Conservation (phyloP, 2,888 invertebrate genomes). For the Merodon equestris region DNA sequence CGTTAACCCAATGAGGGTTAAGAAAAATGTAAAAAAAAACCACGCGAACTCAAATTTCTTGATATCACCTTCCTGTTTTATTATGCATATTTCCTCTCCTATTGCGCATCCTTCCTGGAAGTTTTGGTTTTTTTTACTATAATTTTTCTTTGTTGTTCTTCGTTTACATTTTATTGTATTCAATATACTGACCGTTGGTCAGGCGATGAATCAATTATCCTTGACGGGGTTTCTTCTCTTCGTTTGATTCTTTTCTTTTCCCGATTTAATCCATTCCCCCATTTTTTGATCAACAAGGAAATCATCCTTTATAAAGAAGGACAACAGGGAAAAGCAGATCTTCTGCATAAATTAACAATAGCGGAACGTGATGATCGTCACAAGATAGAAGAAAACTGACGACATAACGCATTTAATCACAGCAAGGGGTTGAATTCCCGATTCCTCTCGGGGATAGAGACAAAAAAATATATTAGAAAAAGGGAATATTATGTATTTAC, state of each 20-base stretch:
- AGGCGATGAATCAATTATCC: conserved; percentile 72
- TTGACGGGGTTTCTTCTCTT: conserved; percentile 50
- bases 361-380: conserved; percentile 63
- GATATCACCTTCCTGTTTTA: conserved; percentile 60
- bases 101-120: conserved; percentile 65
- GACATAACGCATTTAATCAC: conserved; percentile 52
- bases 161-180: conserved; percentile 34
- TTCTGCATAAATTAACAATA: conserved; percentile 63
- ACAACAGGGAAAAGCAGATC: conserved; percentile 8
- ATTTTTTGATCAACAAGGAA: conserved; percentile 55
- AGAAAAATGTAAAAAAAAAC: conserved; percentile 16
- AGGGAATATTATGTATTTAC: conserved; percentile 50
- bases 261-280: conserved; percentile 39
- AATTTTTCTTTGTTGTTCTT: conserved; percentile 23
- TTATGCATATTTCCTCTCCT: conserved; percentile 27
- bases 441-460: conserved; percentile 51
- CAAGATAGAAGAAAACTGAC: conserved; percentile 18
- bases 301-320: conserved; percentile 39
- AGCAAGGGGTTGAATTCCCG: conserved; percentile 54
- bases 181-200: conserved; percentile 71
- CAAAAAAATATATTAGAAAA: too few species aligned
- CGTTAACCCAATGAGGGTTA: conserved; percentile 48
- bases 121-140: conserved; percentile 4
- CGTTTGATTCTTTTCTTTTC: conserved; percentile 21
- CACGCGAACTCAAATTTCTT: conserved; percentile 46